Base-by-base conservation (phyloP, 2,797 vertebrate species). In the Sandelia bainsii region DNA sequence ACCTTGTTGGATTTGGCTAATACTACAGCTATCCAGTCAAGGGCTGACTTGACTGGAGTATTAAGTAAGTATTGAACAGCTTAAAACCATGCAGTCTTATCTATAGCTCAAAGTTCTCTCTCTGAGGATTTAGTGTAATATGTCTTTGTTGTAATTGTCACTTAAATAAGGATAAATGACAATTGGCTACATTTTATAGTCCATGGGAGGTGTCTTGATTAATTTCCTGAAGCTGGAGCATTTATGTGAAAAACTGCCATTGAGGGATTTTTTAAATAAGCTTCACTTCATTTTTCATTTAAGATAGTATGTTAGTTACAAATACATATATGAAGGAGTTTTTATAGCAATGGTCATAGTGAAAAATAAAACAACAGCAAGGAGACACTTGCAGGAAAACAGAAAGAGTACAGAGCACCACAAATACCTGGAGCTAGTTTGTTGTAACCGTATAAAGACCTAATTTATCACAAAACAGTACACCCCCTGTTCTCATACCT, bases 271-370 rank as follows among this genome's bases (percentile, higher is more conserved):
- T 3, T 53, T 62, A 54, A 32, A 32, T 8, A 7, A 75, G 20
- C 69, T 65, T 10, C 37, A 37, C 61, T 72, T 71, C 51, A 32
- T 46, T 60, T 64, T 68, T 50, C 46, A 72, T 48, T 60, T 23
- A 65, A 8, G 58, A 20, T 40, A 42, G 32, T 37, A 42, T 76
- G 77, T 75, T 63, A 40, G 13, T 12, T 12, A 90, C 81, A 82
- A 70, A 86, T 91, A 60, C 65, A 86, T 83, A 64, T 5, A 70
- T 2, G 39, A 76, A 68, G 16, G 45, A 62, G 22, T 59, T 76
- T 74, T 72, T 68, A 58, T 17, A 46, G 59, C 12, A 12, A n/a
- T 13, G 2, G 32, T 10, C 27, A 46, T 17, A 29, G 1, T 6
- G 14, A 25, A 52, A 20, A 23, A 40, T 34, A 8, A 34, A 10